Conservation (phyloP, 2,797 vertebrate species). For the Rhadinocentrus ornatus region DNA sequence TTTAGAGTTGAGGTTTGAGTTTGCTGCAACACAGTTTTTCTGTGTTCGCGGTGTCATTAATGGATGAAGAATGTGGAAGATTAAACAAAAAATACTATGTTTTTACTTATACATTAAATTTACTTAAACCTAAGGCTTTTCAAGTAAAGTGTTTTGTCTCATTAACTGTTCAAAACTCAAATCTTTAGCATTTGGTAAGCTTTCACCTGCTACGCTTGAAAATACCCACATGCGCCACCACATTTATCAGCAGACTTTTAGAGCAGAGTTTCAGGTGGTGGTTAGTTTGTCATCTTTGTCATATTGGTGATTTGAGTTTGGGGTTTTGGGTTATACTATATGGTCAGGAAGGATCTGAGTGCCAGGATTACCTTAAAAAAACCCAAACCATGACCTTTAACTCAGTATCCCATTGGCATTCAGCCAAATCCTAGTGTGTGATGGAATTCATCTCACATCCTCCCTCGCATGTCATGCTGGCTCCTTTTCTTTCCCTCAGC, state of each 20-base stretch:
- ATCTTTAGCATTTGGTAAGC: not conserved
- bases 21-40: constrained; percentile 37
- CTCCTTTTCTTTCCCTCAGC: constrained; percentile 66
- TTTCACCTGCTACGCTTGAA: not conserved
- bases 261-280: not conserved
- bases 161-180: not conserved
- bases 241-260: constrained; percentile 7
- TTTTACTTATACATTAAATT: not conserved
- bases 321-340: constrained; percentile 20
- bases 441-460: constrained; percentile 71
- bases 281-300: constrained; percentile 34
- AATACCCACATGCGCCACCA: not conserved
- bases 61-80: constrained; percentile 15
- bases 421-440: constrained; percentile 69
- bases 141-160: not conserved
- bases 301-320: constrained; percentile 38
- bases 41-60: constrained; percentile 21
- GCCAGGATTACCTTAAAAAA: constrained; percentile 44
- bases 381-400: constrained; percentile 43
- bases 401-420: constrained; percentile 60
- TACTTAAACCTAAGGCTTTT: not conserved
- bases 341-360: constrained; percentile 30
- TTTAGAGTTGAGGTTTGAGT: constrained; percentile 56
- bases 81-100: not conserved
- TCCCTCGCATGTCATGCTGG: constrained; percentile 67